A percentile compares a stretch with the other conserved stretches of the same genome.
These are phyloP conservation scores for Melitaea athalia DNA, from an alignment of 2,888 invertebrate species.

Conservation along the genomic window DNA sequence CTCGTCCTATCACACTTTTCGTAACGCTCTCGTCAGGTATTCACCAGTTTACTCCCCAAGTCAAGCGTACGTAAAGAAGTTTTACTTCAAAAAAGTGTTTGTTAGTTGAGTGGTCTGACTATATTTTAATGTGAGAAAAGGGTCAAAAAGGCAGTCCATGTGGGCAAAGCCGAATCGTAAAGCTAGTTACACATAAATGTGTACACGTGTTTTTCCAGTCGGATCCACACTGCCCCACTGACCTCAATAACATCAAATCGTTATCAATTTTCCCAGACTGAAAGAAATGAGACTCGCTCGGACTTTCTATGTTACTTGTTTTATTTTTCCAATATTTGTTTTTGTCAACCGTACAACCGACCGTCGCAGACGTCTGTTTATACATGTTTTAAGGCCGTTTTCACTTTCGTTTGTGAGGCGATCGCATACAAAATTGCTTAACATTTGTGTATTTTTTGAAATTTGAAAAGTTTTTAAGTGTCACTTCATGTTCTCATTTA, in stretches of 20 bases:
- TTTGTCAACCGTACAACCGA: constrained; percentile 65
- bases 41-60: no score
- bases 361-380: constrained; percentile 47
- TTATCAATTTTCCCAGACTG: constrained; percentile 29
- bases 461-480: not conserved
- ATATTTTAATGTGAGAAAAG: no score
- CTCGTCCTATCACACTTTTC: no score
- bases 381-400: constrained; percentile 74
- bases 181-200: no score
- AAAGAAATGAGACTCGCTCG: constrained; percentile 35
- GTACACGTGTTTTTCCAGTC: not conserved
- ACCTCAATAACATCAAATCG: constrained; percentile 24
- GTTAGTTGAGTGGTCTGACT: no score
- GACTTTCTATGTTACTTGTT: constrained; percentile 57
- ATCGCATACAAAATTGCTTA: constrained; percentile 33
- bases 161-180: no score
- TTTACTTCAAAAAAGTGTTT: no score
- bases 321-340: constrained; percentile 69
- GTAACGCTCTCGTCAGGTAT: no score
- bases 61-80: no score
- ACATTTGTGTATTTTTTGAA: not conserved
- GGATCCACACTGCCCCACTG: constrained; percentile 15
- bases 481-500: not conserved
- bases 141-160: no score
- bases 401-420: constrained; percentile 63